Evolutionary conservation across 2,797 vertebrate species (phyloP).

Genomic region (Octomys mimax): DNA sequence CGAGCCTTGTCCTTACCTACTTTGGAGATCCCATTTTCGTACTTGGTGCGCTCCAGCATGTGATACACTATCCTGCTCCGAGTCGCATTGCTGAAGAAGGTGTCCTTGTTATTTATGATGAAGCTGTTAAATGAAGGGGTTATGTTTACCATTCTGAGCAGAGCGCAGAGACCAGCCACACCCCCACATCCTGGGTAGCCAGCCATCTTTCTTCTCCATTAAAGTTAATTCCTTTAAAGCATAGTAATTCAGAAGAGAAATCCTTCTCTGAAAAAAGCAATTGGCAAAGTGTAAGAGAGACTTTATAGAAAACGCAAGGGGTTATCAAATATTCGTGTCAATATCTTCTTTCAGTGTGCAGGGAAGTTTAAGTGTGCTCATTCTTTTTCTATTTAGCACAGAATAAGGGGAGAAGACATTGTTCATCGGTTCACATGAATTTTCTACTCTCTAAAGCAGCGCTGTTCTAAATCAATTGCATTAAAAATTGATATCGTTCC

Average conservation of each 20-base stretch:
- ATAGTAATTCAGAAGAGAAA: background rate
- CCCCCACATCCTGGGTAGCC: background rate
- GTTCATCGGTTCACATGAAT: background rate
- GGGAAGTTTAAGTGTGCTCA: background rate
- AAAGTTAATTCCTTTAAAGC: background rate
- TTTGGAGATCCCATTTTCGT: constrained; percentile 98
- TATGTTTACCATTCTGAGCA: constrained; percentile 77
- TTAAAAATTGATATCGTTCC: constrained; percentile 55
- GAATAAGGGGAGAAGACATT: background rate
- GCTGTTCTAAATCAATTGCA: background rate
- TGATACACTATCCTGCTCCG: constrained; percentile 98
- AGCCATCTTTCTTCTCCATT: constrained; percentile 54
- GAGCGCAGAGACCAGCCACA: background rate
- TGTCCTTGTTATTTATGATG: constrained; percentile 98
- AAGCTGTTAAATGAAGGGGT: constrained; percentile 91
- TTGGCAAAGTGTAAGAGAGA: background rate
- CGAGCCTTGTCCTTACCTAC: constrained; percentile 92
- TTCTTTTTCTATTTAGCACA: background rate
- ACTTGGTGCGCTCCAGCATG: constrained; percentile 97
- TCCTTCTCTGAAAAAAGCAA: background rate
- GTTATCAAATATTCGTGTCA: constrained; percentile 52
- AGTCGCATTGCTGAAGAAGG: constrained; percentile 99
- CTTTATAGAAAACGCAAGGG: constrained; percentile 32
- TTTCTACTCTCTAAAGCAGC: constrained; percentile 43
- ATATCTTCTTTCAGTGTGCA: constrained; percentile 19